Evolutionary conservation across 2,888 invertebrate species (phyloP), one percentile per base, ranked within the genome.

Genomic region (Aricia artaxerxes): DNA sequence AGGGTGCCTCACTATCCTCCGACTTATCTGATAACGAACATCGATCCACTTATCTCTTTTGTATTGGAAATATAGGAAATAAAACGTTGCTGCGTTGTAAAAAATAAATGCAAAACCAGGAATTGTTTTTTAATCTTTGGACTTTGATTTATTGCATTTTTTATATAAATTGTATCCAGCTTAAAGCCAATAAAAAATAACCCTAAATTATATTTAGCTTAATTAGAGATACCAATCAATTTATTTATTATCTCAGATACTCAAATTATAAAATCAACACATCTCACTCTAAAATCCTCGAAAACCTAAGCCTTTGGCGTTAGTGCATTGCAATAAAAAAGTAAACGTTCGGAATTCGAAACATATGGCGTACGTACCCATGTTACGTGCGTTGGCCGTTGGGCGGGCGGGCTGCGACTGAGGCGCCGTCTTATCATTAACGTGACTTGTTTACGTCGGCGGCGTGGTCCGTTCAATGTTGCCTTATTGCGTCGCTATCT

Each of bases 21-120:
- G 85, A 89, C 89, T 93, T 93, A 93, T 93, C 93, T 93, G 87
- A 93, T 93, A 94, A 93, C 90, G 82, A 89, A 88, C 90, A 92
- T 92, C 92, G 92, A 92, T 92, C 92, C 85, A 84, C 80, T 75
- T 53, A 57, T 76, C 53, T 16, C 35, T 31, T 2, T 9, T 24
- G 16, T 73, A 44, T 73, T 73, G 73, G 11, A 57, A 57, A 11
- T 72, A 72, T 35, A 31, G 72, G 72, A 72, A 69, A 38, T 69
- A 60, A 6, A 57, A 1, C 57, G 57, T 16, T 57, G 4, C 16
- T 16, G 16, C 4, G 16, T 57, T 57, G 57, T 57, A 16, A 57
- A 57, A 57, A 53, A 13, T 6, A 4, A 4, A 57, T 13, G 4
- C 9, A 49, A 49, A 49, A 49, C 53, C 13, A 57, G 4, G 4